phyloP scores from a whole-genome alignment of 1,140 invertebrate species.

The Drosophila carrolli region DNA sequence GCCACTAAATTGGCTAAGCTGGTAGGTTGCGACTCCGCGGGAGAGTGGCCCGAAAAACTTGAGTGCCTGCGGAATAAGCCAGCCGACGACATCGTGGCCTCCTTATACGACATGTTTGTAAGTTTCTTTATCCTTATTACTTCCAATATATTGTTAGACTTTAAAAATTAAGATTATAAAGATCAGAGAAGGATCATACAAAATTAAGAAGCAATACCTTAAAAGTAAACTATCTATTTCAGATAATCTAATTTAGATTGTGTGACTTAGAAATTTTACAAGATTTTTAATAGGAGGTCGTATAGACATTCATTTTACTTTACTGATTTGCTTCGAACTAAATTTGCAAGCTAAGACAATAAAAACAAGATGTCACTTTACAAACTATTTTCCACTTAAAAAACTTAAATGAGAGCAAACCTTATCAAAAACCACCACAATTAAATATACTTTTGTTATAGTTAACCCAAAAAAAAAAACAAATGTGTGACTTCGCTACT shows the following conservation, averaged over 20 bases:
- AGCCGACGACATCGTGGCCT: slow-evolving; percentile 87
- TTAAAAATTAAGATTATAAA: too few species aligned
- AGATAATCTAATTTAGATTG: too few species aligned
- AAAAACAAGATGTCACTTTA: neutral
- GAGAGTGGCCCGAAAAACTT: slow-evolving; percentile 85
- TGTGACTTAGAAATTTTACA: too few species aligned
- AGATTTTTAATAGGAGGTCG: too few species aligned
- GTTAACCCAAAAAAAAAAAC: neutral
- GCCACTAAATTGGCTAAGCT: slow-evolving; percentile 87
- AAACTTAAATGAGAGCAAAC: too few species aligned
- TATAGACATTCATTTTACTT: too few species aligned
- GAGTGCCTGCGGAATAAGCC: slow-evolving; percentile 87
- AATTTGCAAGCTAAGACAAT: neutral
- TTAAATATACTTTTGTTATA: slow-evolving; percentile 8
- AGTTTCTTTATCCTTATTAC: slow-evolving; percentile 45
- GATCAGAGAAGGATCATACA: too few species aligned
- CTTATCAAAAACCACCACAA: too few species aligned
- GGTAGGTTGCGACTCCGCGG: slow-evolving; percentile 85
- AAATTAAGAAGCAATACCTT: too few species aligned
- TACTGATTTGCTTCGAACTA: too few species aligned
- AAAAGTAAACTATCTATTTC: too few species aligned
- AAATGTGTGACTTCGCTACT: neutral
- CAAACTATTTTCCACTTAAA: neutral
- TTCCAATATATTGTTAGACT: too few species aligned
- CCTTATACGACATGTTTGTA: slow-evolving; percentile 86